phyloP scores from a whole-genome alignment of 1,140 invertebrate genomes.

The Cotesia vestalis region DNA sequence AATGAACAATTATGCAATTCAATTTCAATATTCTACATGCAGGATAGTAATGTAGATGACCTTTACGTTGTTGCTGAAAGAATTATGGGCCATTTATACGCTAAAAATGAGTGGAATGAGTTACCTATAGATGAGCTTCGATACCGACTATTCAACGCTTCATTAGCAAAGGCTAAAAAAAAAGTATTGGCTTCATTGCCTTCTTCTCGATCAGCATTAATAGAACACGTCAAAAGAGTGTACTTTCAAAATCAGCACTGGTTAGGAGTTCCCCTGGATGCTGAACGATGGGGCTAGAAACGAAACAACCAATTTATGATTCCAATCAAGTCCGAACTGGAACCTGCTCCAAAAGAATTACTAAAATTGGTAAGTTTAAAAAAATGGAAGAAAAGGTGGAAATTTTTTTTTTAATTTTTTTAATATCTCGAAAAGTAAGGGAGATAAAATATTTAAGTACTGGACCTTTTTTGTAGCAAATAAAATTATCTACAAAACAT shows the following conservation, averaged over 20 bases:
- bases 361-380: conserved; percentile 42
- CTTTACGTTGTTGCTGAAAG: conserved; percentile 20
- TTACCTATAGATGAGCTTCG: conserved; percentile 4
- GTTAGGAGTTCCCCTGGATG: conserved; percentile 35
- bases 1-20: background rate
- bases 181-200: conserved; percentile 37
- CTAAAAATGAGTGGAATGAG: background rate
- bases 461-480: too few species aligned
- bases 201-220: conserved; percentile 42
- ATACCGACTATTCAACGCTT: conserved; percentile 1
- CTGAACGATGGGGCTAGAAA: conserved; percentile 46
- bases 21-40: conserved; percentile 1
- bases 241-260: conserved; percentile 46
- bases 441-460: too few species aligned
- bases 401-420: too few species aligned
- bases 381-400: too few species aligned
- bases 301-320: conserved; percentile 35
- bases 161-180: conserved; percentile 6
- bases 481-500: too few species aligned
- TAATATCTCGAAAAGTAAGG: too few species aligned
- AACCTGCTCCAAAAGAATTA: conserved; percentile 43
- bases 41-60: conserved; percentile 2
- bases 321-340: conserved; percentile 40
- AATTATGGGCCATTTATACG: conserved; percentile 16
- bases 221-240: conserved; percentile 47